Percentiles rank a stretch among this genome's conserved stretches.
Conservation (phyloP, 2,888 invertebrate species). For the Stegana nigrithorax region DNA sequence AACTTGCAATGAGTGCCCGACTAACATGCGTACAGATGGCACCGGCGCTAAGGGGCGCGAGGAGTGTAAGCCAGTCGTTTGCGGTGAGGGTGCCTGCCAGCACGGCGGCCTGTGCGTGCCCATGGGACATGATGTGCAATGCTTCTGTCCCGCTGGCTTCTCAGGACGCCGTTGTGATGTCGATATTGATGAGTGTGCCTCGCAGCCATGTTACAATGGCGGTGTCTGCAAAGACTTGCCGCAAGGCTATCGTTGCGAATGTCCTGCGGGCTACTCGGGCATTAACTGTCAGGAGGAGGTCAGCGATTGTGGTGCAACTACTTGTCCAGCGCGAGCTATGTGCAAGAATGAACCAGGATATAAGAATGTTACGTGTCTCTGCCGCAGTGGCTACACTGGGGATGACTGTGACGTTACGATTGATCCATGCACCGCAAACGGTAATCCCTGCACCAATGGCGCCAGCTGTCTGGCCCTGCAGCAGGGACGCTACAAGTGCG, state of each 20-base stretch:
- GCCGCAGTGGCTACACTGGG: slow-evolving; percentile 94
- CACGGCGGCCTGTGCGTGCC: slow-evolving; percentile 92
- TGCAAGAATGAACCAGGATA: slow-evolving; percentile 94
- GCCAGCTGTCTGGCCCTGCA: slow-evolving; percentile 89
- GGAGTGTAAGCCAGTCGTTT: slow-evolving; percentile 88
- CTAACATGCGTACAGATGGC: slow-evolving; percentile 87
- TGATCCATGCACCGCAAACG: slow-evolving; percentile 89
- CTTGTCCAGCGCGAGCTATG: slow-evolving; percentile 96
- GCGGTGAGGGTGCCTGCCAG: slow-evolving; percentile 88
- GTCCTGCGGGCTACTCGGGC: slow-evolving; percentile 88
- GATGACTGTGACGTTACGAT: slow-evolving; percentile 91
- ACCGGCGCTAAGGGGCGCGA: slow-evolving; percentile 84
- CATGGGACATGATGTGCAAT: slow-evolving; percentile 88
- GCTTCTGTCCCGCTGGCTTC: slow-evolving; percentile 95
- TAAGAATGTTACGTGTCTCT: slow-evolving; percentile 91
- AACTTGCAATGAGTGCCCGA: slow-evolving; percentile 89
- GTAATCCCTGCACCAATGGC: slow-evolving; percentile 91
- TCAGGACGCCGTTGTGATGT: slow-evolving; percentile 93
- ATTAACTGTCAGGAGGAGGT: slow-evolving; percentile 94
- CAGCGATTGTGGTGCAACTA: slow-evolving; percentile 87
- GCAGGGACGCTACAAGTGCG: slow-evolving; percentile 93
- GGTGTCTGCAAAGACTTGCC: slow-evolving; percentile 92
- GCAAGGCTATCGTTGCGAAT: slow-evolving; percentile 92
- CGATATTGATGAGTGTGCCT: slow-evolving; percentile 94
- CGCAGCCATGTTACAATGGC: slow-evolving; percentile 93